Conservation (phyloP, 2,113 vertebrate genomes). For the Nibea albiflora region DNA sequence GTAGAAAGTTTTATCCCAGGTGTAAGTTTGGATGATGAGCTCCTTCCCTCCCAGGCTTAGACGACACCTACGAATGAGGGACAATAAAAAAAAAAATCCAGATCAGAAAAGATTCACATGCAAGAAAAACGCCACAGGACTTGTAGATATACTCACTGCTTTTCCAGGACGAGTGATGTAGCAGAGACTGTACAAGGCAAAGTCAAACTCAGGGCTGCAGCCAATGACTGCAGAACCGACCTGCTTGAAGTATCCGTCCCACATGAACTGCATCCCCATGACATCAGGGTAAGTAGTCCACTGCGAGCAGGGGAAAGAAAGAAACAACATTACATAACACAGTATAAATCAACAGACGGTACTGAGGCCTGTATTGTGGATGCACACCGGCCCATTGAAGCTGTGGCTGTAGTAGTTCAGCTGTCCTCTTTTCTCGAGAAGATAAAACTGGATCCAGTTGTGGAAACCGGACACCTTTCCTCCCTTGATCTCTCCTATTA, state of each 20-base stretch:
- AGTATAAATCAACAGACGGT: background rate
- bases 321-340: background rate
- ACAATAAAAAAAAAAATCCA: background rate
- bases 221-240: constrained; percentile 93
- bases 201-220: constrained; percentile 94
- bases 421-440: constrained; percentile 86
- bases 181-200: constrained; percentile 92
- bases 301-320: constrained; percentile 72
- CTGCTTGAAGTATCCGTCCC: constrained; percentile 93
- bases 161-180: constrained; percentile 91
- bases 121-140: background rate
- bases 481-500: constrained; percentile 93
- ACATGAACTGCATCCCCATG: constrained; percentile 93
- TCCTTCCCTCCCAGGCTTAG: constrained; percentile 88
- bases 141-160: constrained; percentile 83
- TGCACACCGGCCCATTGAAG: constrained; percentile 91
- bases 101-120: constrained; percentile 1
- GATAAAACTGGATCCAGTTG: constrained; percentile 97
- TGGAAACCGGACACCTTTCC: constrained; percentile 96
- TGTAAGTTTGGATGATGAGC: constrained; percentile 90
- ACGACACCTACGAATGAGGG: constrained; percentile 83
- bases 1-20: constrained; percentile 90
- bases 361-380: background rate
- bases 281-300: constrained; percentile 91
- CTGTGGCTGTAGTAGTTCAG: constrained; percentile 94